A percentile compares a stretch with the other conserved stretches of the same genome.
Evolutionary conservation across 2,888 invertebrate species (phyloP).

Genomic region (Nematopogon swammerdamellus): DNA sequence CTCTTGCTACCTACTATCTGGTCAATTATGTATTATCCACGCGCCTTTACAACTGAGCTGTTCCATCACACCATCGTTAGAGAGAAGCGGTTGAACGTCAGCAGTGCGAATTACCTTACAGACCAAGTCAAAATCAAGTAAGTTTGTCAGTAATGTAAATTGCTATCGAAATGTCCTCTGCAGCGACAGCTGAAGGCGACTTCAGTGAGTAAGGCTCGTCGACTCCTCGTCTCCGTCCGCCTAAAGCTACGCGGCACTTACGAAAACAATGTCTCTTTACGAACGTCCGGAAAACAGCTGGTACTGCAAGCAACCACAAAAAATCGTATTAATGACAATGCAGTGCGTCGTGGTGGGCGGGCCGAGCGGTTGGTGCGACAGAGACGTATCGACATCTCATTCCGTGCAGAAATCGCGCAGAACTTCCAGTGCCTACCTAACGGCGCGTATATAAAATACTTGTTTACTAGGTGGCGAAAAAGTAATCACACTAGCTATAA

Average conservation of each 20-base stretch:
- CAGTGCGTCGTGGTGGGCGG: conserved; percentile 20
- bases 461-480: no score
- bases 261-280: conserved; percentile 38
- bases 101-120: no score
- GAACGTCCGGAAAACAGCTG: conserved; percentile 66
- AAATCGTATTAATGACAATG: conserved; percentile 30
- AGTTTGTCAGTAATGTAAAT: neutral
- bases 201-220: neutral
- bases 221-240: neutral
- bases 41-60: no score
- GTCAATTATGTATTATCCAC: no score
- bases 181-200: neutral
- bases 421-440: no score
- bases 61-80: no score
- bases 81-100: no score
- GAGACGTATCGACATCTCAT: conserved; percentile 24
- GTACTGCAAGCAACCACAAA: conserved; percentile 59
- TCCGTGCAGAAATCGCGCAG: conserved; percentile 11
- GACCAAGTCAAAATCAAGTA: neutral
- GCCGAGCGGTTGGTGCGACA: conserved; percentile 5
- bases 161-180: neutral
- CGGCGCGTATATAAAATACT: no score
- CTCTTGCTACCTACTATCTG: no score
- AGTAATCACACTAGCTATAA: no score
- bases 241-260: neutral